Percentiles rank a stretch among this genome's conserved stretches.
These are phyloP conservation scores for Syritta pipiens DNA, from an alignment of 2,888 invertebrate genomes.

Conservation along the genomic window DNA sequence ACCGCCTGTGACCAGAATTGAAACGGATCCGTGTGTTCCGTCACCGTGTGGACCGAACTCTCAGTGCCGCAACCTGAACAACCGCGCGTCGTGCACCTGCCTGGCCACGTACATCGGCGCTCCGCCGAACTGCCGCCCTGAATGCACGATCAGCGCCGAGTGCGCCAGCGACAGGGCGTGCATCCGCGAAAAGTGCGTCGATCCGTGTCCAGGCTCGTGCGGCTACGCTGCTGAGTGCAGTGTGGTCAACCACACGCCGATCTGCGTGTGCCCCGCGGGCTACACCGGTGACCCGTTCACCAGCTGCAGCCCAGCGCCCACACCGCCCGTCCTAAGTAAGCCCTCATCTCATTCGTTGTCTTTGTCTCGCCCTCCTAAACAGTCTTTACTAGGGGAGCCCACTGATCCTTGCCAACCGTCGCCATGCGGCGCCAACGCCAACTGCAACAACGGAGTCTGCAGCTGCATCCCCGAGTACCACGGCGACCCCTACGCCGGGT, in stretches of 20 bases:
- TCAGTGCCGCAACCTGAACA: conserved; percentile 82
- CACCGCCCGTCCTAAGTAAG: conserved; percentile 73
- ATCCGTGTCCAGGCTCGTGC: conserved; percentile 86
- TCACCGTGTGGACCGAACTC: conserved; percentile 85
- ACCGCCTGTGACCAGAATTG: conserved; percentile 71
- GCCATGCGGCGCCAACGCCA: conserved; percentile 87
- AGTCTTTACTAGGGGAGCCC: conserved; percentile 75
- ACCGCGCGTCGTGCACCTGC: conserved; percentile 85
- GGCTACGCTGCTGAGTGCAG: conserved; percentile 83
- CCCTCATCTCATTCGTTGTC: conserved; percentile 7
- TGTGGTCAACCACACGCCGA: conserved; percentile 85
- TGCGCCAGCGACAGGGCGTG: conserved; percentile 85
- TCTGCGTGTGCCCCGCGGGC: conserved; percentile 83
- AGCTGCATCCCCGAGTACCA: conserved; percentile 86
- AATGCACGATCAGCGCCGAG: conserved; percentile 85
- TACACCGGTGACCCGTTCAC: conserved; percentile 82
- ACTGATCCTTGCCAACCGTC: conserved; percentile 84
- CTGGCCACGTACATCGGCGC: conserved; percentile 83
- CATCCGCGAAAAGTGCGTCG: conserved; percentile 84
- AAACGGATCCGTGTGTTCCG: conserved; percentile 83
- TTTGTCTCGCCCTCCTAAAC: conserved; percentile 33
- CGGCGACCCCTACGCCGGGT: conserved; percentile 88
- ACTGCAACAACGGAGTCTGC: conserved; percentile 83
- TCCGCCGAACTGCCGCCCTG: conserved; percentile 86
- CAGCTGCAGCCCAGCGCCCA: conserved; percentile 77